Base-by-base conservation (phyloP, 2,888 invertebrate species). In the Bellardia bayeri region DNA sequence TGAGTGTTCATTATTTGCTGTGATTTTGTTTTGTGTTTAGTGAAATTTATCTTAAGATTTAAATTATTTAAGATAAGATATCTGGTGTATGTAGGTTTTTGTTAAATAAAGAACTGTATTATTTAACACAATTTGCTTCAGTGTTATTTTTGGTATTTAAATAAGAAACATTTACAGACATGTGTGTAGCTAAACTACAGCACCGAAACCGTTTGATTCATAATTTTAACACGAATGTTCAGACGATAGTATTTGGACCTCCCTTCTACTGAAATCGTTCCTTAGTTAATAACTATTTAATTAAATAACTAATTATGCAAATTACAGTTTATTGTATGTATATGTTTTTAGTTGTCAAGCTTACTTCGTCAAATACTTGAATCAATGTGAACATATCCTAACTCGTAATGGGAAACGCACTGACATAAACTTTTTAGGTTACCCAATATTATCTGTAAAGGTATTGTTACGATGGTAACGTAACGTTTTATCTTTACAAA, bases 31-130 rank as follows among this genome's bases (percentile, higher is more conserved):
- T 72, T 58, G 72, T 49, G 14, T 49, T 75, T 63, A 30, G n/a
- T 45, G 37, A 13, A 37, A 56, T n/a, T 64, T 83, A 42, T 66
- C 61, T 45, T 72, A 23, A 54, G 30, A 56, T 54, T 63, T 37
- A n/a, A 75, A 80, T 69, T 37, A 16, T 33, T 69, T 51, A 75
- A 75, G 80, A 85, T 85, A 51, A 80, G 75, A 79, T 64, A 51
- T 69, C 13, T 58, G 13, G n/a, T n/a, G 11, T 16, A 54, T 64
- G 51, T 68, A 13, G 33, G 13, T 33, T 51, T 23, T 23, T 30
- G 66, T 30, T 71, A 63, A 63, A 23, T 40, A 80, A n/a, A 37
- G 23, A 40, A 14, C 51, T 51, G 13, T 23, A 4, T 51, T 13
- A 5, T 56, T 56, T 54, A 56, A 56, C 30, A 49, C 69, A 69